Base-by-base conservation (phyloP, 2,888 invertebrate species). In the Chrysina gloriosa region DNA sequence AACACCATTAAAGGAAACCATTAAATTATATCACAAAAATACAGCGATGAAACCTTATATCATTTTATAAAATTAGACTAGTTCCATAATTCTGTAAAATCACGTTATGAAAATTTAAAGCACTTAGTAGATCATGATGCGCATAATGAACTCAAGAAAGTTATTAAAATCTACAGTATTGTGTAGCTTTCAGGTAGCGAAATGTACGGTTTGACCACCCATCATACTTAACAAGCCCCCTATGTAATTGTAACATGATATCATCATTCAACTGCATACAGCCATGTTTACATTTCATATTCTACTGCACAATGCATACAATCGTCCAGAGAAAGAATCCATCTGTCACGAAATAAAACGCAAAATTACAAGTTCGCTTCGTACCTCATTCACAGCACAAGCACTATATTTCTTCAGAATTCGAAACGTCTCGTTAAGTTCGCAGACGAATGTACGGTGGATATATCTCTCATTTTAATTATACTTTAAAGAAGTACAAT, bases 231-330 rank as follows among this genome's bases (percentile, higher is more conserved):
- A 61, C 58, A 61, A 61, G 45, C 70, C 77, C 80, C 79, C 52
- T 52, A 77, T 77, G 77, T 78, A 79, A 80, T 80, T 77, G 81
- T 78, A 82, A 82, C 78, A 79, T 76, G 80, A 80, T 80, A 80
- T 78, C 79, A 75, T 77, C 79, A 78, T 79, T 77, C 73, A 76
- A 75, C 76, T 77, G 77, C 77, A 79, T 80, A 77, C 77, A 77
- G 76, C 74, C 77, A 75, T 82, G 81, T 82, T 82, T 82, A 81
- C 82, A 81, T 82, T 82, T 81, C 81, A 82, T 82, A 82, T 82
- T 73, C 79, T 78, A 81, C 77, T 82, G 82, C 79, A 82, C 81
- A 82, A 81, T 80, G 78, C 77, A 65, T 76, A 70, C 76, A 79
- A 75, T 75, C 69, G 79, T 47, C 78, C 80, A 81, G 73, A 72